Conservation (phyloP, 2,113 vertebrate genomes). For the Lonchura striata region DNA sequence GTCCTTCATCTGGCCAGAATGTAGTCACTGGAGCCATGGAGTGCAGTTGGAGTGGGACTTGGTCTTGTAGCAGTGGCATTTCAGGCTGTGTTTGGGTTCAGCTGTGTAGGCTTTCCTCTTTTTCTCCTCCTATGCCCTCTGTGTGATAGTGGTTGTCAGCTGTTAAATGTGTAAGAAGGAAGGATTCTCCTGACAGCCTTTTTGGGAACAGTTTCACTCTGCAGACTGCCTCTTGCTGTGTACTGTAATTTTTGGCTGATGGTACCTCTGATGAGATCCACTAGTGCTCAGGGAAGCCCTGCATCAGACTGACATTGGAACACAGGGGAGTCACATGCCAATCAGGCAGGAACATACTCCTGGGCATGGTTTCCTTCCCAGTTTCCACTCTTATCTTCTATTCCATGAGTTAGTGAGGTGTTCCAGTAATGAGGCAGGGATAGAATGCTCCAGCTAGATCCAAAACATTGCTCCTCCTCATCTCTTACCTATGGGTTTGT, state of each 20-base stretch:
- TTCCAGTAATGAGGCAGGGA: background rate
- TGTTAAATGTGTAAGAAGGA: background rate
- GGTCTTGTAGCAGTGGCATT: background rate
- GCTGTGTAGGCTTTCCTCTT: too few species aligned
- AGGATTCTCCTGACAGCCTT: background rate
- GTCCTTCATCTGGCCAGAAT: background rate
- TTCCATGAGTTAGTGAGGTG: background rate
- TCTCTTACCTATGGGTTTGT: too few species aligned
- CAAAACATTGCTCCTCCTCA: background rate
- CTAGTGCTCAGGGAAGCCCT: background rate
- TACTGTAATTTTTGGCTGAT: background rate
- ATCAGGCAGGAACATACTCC: background rate
- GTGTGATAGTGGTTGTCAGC: background rate
- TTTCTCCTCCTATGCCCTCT: background rate
- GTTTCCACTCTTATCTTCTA: background rate
- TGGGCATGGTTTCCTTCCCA: background rate
- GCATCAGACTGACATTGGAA: background rate
- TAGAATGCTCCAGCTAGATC: background rate
- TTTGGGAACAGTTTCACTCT: background rate
- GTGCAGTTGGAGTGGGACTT: background rate
- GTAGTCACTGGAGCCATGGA: background rate
- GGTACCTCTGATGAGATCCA: background rate
- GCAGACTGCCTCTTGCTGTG: background rate
- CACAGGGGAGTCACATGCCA: too few species aligned
- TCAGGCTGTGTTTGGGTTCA: background rate